Percentiles rank a stretch among this genome's conserved stretches.
phyloP scores from a whole-genome alignment of 2,888 invertebrate species.

The Caenorhabditis becei region DNA sequence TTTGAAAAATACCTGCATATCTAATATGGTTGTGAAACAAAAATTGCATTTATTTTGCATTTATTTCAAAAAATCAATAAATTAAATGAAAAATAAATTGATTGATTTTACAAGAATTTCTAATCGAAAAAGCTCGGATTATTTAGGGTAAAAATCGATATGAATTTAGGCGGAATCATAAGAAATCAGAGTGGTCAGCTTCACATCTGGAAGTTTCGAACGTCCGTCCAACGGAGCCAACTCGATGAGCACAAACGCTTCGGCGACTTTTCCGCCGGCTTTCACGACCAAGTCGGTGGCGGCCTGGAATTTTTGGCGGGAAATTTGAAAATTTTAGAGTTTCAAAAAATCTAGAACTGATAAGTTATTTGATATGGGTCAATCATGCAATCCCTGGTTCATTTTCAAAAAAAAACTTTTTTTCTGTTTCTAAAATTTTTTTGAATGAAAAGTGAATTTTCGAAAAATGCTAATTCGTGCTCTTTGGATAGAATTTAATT shows the following conservation, averaged over 20 bases:
- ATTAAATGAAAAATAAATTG: background rate
- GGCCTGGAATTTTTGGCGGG: slow-evolving; percentile 68
- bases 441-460: background rate
- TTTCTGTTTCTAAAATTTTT: background rate
- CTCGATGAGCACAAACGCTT: slow-evolving; percentile 78
- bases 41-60: background rate
- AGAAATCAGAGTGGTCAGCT: slow-evolving; percentile 63
- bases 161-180: slow-evolving; percentile 56
- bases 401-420: background rate
- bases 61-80: background rate
- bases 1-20: too few relatives aligned
- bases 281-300: slow-evolving; percentile 73
- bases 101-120: background rate
- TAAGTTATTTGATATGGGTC: too few relatives aligned
- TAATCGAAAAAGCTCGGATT: background rate
- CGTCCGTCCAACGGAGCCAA: slow-evolving; percentile 73
- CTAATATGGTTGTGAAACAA: background rate
- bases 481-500: too few relatives aligned
- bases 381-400: too few relatives aligned
- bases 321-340: background rate
- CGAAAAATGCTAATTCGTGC: too few relatives aligned
- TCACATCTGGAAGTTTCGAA: slow-evolving; percentile 59
- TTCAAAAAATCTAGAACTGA: slow-evolving; percentile 16
- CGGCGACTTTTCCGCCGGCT: slow-evolving; percentile 71
- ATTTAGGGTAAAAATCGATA: background rate